Evolutionary conservation across 2,797 vertebrate genomes (phyloP).

Genomic region (Leuciscus waleckii): DNA sequence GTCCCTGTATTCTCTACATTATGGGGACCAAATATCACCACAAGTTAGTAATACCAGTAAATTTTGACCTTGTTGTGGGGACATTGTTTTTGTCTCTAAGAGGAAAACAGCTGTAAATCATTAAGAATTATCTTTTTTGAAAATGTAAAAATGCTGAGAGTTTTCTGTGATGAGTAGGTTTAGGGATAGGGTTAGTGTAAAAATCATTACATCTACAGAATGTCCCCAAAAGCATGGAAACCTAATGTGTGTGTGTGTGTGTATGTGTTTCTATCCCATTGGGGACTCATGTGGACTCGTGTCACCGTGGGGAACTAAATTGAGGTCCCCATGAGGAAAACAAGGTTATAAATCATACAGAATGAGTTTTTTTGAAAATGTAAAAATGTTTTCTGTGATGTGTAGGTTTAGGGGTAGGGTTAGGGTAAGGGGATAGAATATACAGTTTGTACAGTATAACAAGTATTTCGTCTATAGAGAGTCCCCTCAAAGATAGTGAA

Average conservation of each 20-base stretch:
- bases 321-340: no score
- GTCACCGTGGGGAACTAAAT: no score
- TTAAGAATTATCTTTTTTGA: neutral
- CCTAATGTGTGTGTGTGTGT: no score
- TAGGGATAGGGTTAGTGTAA: neutral
- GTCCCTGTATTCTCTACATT: neutral
- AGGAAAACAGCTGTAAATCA: neutral
- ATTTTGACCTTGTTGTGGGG: neutral
- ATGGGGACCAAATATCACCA: neutral
- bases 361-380: no score
- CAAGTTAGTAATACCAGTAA: neutral
- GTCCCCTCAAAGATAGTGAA: no score
- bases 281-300: no score
- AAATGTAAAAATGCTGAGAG: neutral
- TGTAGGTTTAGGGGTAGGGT: no score
- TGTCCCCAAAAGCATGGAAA: neutral
- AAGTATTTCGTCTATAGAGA: accelerated
- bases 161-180: neutral
- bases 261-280: no score
- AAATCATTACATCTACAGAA: neutral
- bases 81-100: neutral
- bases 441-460: no score
- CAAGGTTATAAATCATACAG: no score
- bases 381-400: no score
- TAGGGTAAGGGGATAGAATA: no score